Evolutionary conservation across 2,797 vertebrate genomes (phyloP), one percentile per base, ranked within the genome.

Genomic region (Pachyuromys duprasi): DNA sequence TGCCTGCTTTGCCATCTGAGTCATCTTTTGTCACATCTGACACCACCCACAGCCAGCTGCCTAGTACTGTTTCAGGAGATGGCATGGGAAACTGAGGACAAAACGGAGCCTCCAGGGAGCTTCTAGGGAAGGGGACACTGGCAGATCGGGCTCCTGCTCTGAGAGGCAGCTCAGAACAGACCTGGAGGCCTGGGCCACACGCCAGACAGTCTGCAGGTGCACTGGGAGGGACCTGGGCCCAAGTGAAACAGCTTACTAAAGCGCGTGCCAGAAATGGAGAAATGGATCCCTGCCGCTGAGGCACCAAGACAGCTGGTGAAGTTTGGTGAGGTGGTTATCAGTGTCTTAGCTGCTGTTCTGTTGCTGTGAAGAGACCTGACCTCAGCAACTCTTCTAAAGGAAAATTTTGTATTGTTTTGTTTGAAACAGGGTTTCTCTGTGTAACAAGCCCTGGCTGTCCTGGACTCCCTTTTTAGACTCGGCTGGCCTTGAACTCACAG

Each of bases 1-100:
- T 86, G 92, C 93, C 95, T 81, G 69, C 86, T 67, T 55, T 65
- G 63, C 93, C 83, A 75, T 96, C 95, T 96, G 95, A 97, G 89
- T 96, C 96, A 96, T 96, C 69, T 96, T 76, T 74, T 33, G 74
- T 93, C 86, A 55, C 8, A 86, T 81, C 93, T 3, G 8, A 89
- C 76, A 65, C 78, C 92, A 76, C 95, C 95, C 81, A 92, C 87
- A 18, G 15, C 76, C 95, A 91, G 86, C 93, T 97, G 96, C 95
- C 89, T 67, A 1, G 42, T 72, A 87, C 70, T 88, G 91, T 94
- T 95, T 96, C 80, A 72, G 84, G 96, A 89, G 89, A 90, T 39
- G 83, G 62, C 49, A 22, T 53, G n/a, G 65, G 92, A 42, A 95
- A 72, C 2, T 4, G 45, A 96, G 76, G 60, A 63, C 17, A 76